Percentiles rank a stretch among this genome's conserved stretches.
These are phyloP conservation scores for Amphiprion ocellaris DNA, from an alignment of 2,113 vertebrate genomes.

Conservation along the genomic window DNA sequence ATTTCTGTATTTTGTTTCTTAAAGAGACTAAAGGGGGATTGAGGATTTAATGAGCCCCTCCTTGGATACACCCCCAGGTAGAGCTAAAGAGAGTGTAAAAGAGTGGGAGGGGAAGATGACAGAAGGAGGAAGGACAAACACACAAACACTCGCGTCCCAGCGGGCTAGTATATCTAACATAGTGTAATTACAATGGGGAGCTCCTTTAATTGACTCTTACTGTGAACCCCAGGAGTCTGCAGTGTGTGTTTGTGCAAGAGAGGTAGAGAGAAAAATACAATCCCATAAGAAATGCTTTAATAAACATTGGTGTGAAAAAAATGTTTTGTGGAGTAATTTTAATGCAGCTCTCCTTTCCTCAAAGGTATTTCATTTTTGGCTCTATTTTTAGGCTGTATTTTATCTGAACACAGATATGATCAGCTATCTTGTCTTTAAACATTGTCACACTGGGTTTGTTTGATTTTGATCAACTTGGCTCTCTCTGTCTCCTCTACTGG, in stretches of 20 bases:
- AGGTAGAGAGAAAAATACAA: not conserved
- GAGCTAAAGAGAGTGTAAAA: constrained; percentile 46
- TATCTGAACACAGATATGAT: not conserved
- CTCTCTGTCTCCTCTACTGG: not conserved
- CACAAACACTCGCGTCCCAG: constrained; percentile 54
- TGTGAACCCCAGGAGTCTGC: constrained; percentile 49
- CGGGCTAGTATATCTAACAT: constrained; percentile 59
- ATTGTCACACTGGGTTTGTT: not conserved
- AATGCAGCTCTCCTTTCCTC: not conserved
- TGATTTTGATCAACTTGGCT: not conserved
- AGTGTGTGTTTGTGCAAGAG: constrained; percentile 8
- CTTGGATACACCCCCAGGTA: constrained; percentile 51
- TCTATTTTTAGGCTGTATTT: not conserved
- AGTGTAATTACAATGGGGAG: constrained; percentile 74
- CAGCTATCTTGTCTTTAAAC: not conserved
- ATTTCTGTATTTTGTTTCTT: constrained; percentile 21
- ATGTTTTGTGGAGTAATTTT: constrained; percentile 14
- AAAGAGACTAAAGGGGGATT: constrained; percentile 17
- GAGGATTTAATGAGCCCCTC: constrained; percentile 56
- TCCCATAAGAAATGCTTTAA: constrained; percentile 33
- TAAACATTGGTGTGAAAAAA: constrained; percentile 55
- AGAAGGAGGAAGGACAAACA: constrained; percentile 72
- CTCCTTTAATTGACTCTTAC: constrained; percentile 76
- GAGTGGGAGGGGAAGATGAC: constrained; percentile 65
- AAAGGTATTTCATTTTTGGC: constrained; percentile 1